Conservation (phyloP, 2,113 vertebrate species). For the Chrysochloris asiatica region DNA sequence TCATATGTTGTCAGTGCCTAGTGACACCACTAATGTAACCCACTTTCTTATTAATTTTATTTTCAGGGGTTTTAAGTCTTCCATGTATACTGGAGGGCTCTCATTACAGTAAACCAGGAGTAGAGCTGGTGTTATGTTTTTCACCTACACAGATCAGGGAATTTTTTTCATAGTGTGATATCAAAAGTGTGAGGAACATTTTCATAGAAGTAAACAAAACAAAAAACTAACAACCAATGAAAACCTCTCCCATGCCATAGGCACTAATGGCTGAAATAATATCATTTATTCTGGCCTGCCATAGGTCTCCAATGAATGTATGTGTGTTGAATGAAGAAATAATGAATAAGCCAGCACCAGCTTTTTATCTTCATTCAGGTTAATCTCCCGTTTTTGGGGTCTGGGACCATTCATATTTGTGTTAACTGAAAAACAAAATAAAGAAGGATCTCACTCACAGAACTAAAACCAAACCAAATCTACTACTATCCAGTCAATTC, state of each 20-base stretch:
- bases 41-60: constrained; percentile 65
- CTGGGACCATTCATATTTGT: neutral
- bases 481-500: too few relatives aligned
- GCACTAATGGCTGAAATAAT: neutral
- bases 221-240: neutral
- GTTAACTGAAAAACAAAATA: neutral
- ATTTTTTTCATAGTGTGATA: constrained; percentile 47
- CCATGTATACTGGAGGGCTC: constrained; percentile 39
- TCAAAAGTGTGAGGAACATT: neutral
- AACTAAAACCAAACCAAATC: too few relatives aligned
- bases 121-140: constrained; percentile 4
- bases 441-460: too few relatives aligned
- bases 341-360: neutral
- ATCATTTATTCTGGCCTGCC: neutral
- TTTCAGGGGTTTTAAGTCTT: constrained; percentile 57
- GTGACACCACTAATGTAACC: constrained; percentile 51
- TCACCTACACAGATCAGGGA: neutral
- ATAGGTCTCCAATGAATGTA: neutral
- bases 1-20: constrained; percentile 54
- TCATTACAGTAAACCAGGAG: constrained; percentile 45
- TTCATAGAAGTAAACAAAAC: constrained; percentile 23
- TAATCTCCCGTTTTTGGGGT: neutral
- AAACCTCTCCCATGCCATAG: neutral
- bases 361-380: neutral
- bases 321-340: neutral